Percentiles rank a stretch among this genome's conserved stretches.
phyloP scores from a whole-genome alignment of 2,797 vertebrate genomes.

The Coregonus ussuriensis region DNA sequence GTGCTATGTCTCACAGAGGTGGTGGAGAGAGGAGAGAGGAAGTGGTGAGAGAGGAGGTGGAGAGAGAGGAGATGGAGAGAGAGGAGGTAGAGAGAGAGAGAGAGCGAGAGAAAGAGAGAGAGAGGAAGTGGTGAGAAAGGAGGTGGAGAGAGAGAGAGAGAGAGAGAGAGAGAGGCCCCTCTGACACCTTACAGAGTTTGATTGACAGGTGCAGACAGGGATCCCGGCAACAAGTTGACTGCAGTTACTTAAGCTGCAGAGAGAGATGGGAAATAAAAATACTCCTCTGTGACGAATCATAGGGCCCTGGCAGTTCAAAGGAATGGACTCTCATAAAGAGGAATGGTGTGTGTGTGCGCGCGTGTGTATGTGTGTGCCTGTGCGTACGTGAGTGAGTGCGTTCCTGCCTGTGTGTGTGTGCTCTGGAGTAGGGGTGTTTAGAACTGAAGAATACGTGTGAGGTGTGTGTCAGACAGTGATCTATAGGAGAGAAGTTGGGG shows the following conservation, averaged over 20 bases:
- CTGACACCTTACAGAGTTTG: constrained; percentile 50
- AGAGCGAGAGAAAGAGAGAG: too few species aligned
- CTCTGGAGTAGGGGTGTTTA: too few species aligned
- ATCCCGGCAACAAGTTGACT: constrained; percentile 72
- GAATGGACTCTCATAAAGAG: constrained; percentile 34
- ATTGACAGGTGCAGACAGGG: constrained; percentile 72
- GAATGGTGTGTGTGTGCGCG: constrained; percentile 20
- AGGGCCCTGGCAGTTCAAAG: constrained; percentile 56
- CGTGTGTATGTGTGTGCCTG: background rate
- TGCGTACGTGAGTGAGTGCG: background rate
- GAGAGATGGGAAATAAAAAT: constrained; percentile 10
- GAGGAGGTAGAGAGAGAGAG: too few species aligned
- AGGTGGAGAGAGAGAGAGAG: too few species aligned
- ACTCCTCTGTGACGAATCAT: constrained; percentile 67
- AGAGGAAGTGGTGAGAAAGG: too few species aligned
- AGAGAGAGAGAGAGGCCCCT: background rate
- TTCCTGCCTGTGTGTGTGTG: too few species aligned
- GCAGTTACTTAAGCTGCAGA: constrained; percentile 67
- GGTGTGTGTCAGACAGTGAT: constrained; percentile 9
- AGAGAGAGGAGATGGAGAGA: too few species aligned
- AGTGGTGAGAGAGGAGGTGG: too few species aligned
- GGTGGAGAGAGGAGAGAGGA: background rate
- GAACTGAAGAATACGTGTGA: too few species aligned
- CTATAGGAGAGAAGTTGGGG: constrained; percentile 25
- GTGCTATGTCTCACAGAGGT: background rate